Evolutionary conservation across 2,113 vertebrate species (phyloP), one percentile per base, ranked within the genome.

Genomic region (Speoplatyrhinus poulsoni): DNA sequence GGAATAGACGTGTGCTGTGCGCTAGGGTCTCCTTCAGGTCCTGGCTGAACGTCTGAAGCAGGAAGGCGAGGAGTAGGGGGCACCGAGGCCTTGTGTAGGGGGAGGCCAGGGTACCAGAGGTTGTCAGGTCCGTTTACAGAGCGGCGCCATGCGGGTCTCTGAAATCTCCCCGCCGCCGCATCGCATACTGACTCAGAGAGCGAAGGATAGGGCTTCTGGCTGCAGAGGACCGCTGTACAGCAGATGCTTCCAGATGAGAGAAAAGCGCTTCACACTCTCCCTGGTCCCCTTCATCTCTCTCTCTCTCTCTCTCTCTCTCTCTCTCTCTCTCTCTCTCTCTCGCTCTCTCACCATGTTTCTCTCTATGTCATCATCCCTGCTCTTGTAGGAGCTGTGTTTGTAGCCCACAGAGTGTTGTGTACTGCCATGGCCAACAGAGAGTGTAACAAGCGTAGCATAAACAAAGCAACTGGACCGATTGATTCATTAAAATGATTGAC

Each of bases 71-170:
- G 9, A 17, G 62, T 15, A 17, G 55, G 74, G 49, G 36, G 60
- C 53, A 52, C 54, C 16, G 11, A 46, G 46, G 61, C 72, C 73
- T 60, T 84, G 56, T 65, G 52, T 56, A 61, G 54, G 73, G 65
- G 53, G 67, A 81, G 67, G 85, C 82, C 69, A 69, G 33, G 65
- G 80, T 85, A 90, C 86, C 76, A 67, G 77, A 81, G 69, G 80
- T 73, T 85, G 82, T 91, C 79, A 80, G 80, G 82, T 87, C 82
- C 69, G 63, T 87, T 90, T 87, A 79, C 66, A 72, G 60, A 83
- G 68, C 62, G 53, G 65, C 52, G 46, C 79, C 82, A 88, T 85
- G 88, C 75, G 78, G 81, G 76, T 60, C 76, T 66, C 76, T 66
- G 69, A 58, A 63, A 15, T 63, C 82, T 80, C 77, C 73, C 81